These are phyloP conservation scores for Pachyramphus minor DNA, from an alignment of 2,113 vertebrate species.

Conservation along the genomic window DNA sequence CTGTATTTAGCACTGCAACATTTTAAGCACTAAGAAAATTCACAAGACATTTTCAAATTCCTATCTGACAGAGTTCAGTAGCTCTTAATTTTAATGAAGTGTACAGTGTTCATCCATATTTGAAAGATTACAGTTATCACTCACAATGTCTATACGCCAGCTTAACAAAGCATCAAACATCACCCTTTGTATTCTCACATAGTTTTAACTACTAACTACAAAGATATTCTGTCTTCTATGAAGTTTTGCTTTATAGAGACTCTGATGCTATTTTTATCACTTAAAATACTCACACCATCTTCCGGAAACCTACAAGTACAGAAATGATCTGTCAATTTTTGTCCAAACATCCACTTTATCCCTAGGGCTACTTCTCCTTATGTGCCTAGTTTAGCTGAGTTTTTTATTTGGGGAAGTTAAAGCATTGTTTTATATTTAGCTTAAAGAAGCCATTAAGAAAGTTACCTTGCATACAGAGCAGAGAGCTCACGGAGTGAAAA, in stretches of 20 bases:
- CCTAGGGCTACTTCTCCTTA: neutral
- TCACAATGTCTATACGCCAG: conserved; percentile 29
- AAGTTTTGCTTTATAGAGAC: neutral
- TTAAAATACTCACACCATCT: neutral
- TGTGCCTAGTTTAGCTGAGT: neutral
- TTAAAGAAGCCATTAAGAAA: neutral
- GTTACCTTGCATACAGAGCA: neutral
- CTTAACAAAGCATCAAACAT: neutral
- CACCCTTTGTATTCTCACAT: neutral
- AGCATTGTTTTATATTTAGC: neutral
- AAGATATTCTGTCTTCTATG: neutral
- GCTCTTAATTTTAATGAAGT: conserved; percentile 33
- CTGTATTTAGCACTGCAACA: neutral
- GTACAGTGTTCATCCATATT: conserved; percentile 22
- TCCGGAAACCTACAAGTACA: neutral
- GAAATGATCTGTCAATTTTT: neutral
- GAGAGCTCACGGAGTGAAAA: neutral
- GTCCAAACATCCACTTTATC: neutral
- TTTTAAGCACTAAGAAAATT: conserved; percentile 22
- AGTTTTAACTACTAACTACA: neutral
- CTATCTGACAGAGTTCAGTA: neutral
- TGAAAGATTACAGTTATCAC: conserved; percentile 66
- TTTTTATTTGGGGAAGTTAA: neutral
- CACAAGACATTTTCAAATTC: neutral
- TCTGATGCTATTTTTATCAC: neutral